Conservation (phyloP, 2,888 invertebrate genomes). For the Agelastica alni region DNA sequence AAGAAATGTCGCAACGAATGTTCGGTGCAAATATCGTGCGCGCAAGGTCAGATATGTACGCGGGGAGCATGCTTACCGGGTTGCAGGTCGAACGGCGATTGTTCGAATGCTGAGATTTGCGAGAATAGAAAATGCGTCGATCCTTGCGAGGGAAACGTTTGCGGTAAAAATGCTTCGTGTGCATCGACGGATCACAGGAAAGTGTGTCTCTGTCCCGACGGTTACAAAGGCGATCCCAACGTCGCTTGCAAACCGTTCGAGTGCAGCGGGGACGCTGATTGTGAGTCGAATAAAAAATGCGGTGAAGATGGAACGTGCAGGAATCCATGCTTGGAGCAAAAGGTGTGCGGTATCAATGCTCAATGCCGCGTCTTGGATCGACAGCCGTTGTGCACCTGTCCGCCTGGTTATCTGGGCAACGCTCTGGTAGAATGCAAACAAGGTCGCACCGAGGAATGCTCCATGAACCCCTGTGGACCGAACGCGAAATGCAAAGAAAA, state of each 20-base stretch:
- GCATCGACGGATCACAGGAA: slow-evolving; percentile 79
- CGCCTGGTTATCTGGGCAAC: slow-evolving; percentile 74
- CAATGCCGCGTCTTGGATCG: slow-evolving; percentile 80
- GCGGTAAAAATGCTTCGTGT: slow-evolving; percentile 82
- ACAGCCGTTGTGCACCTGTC: slow-evolving; percentile 76
- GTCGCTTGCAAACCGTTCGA: slow-evolving; percentile 76
- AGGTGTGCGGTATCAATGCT: slow-evolving; percentile 81
- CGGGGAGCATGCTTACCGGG: slow-evolving; percentile 77
- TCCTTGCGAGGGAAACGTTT: slow-evolving; percentile 71
- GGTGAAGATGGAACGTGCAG: slow-evolving; percentile 71
- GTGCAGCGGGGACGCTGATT: slow-evolving; percentile 76
- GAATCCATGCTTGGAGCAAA: slow-evolving; percentile 78
- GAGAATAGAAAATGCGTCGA: slow-evolving; percentile 70
- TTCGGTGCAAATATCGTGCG: slow-evolving; percentile 69
- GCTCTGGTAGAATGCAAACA: slow-evolving; percentile 71
- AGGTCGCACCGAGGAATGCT: slow-evolving; percentile 72
- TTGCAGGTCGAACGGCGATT: slow-evolving; percentile 79
- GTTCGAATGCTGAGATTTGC: slow-evolving; percentile 77
- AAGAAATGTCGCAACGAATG: slow-evolving; percentile 78
- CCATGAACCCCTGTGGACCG: slow-evolving; percentile 81
- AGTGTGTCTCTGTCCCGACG: slow-evolving; percentile 85
- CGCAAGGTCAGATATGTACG: slow-evolving; percentile 75
- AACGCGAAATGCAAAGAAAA: slow-evolving; percentile 82
- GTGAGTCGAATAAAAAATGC: slow-evolving; percentile 77
- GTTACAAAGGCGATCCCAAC: slow-evolving; percentile 80